Conservation (phyloP, 2,113 vertebrate species). For the Peromyscus polionotus region DNA sequence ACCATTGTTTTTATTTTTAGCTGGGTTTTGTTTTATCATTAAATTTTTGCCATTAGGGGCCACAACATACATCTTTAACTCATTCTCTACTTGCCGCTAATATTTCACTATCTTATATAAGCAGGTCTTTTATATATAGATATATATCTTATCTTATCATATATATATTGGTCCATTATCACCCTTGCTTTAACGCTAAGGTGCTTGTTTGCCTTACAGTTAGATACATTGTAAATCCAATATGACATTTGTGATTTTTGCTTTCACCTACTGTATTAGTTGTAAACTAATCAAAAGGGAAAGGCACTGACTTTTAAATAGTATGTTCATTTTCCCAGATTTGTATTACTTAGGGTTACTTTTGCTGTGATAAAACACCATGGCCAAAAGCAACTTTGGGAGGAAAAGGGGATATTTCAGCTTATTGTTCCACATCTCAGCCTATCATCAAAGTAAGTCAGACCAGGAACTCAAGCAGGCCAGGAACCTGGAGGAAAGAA, state of each 20-base stretch:
- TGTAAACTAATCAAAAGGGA: constrained; percentile 7
- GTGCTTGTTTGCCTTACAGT: not conserved
- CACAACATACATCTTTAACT: not conserved
- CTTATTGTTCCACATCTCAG: not conserved
- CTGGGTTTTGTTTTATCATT: not conserved
- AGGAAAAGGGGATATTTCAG: not conserved
- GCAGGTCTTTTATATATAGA: no score
- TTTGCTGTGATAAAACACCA: not conserved
- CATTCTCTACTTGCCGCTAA: not conserved
- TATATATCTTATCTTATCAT: no score
- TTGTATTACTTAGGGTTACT: not conserved
- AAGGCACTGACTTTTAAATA: not conserved
- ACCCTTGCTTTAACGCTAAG: not conserved
- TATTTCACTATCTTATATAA: not conserved
- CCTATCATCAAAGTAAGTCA: not conserved
- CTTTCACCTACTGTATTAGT: not conserved
- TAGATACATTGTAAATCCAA: not conserved
- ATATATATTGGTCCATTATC: not conserved
- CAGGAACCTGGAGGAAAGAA: not conserved
- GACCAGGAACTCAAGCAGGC: not conserved
- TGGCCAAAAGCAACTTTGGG: not conserved
- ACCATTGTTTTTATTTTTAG: not conserved
- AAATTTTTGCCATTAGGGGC: not conserved
- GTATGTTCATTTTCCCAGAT: not conserved
- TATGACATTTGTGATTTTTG: not conserved